Percentiles rank a stretch among this genome's conserved stretches.
phyloP scores from a whole-genome alignment of 2,888 invertebrate genomes.

The Epinotia brunnichana region DNA sequence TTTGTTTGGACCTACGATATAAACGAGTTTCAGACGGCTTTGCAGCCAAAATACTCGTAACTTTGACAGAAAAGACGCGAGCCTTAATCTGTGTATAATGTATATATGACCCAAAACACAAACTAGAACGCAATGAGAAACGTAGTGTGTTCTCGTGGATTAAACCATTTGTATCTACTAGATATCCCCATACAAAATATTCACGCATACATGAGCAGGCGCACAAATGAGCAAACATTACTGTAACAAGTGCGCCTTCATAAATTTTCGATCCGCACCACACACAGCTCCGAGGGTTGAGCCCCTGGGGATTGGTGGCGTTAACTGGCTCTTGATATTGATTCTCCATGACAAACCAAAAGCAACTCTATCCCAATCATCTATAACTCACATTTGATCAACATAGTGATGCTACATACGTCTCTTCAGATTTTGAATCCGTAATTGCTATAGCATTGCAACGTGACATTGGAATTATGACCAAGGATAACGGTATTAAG shows the following conservation, averaged over 20 bases:
- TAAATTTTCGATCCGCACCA: constrained; percentile 78
- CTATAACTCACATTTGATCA: constrained; percentile 49
- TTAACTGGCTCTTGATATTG: constrained; percentile 72
- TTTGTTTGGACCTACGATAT: too few species aligned
- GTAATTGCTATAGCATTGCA: constrained; percentile 55
- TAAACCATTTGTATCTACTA: background rate
- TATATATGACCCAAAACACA: too few species aligned
- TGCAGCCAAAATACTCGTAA: too few species aligned
- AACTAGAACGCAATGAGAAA: background rate
- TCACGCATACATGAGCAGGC: constrained; percentile 4
- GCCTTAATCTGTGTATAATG: too few species aligned
- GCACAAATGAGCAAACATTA: constrained; percentile 19
- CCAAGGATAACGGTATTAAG: constrained; percentile 44
- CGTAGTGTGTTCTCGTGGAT: background rate
- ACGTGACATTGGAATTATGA: constrained; percentile 46
- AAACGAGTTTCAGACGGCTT: too few species aligned
- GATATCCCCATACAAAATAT: constrained; percentile 8
- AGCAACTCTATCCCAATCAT: constrained; percentile 36
- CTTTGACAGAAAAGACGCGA: too few species aligned
- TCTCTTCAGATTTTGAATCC: constrained; percentile 48
- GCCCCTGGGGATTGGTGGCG: constrained; percentile 70
- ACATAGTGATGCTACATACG: constrained; percentile 47
- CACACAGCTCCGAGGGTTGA: constrained; percentile 73
- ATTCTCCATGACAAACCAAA: constrained; percentile 51
- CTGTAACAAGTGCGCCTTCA: constrained; percentile 77